Conservation (phyloP, 1,140 invertebrate species). For the Melanaphis sacchari region DNA sequence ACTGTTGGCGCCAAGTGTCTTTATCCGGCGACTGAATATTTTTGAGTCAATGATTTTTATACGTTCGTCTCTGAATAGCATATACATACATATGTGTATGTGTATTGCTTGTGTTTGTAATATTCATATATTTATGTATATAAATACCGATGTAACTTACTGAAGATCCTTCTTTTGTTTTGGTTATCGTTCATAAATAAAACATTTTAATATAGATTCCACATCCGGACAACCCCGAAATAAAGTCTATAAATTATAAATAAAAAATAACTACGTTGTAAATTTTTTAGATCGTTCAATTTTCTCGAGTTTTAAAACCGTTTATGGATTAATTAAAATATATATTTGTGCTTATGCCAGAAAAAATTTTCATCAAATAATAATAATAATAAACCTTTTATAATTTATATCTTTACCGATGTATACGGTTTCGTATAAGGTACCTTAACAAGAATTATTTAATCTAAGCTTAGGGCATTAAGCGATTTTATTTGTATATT, state of each 20-base stretch:
- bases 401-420: not conserved
- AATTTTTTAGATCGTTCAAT: not conserved
- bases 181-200: constrained; percentile 10
- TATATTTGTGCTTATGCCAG: not conserved
- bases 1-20: not conserved
- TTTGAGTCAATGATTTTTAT: constrained; percentile 30
- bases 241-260: not conserved
- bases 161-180: constrained; percentile 13
- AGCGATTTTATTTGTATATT: not conserved
- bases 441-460: not conserved
- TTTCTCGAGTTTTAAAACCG: not conserved
- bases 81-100: not conserved
- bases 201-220: not conserved
- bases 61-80: not conserved
- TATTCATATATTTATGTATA: not conserved
- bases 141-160: not conserved
- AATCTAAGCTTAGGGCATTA: not conserved
- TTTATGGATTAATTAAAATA: not conserved
- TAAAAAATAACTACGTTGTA: not conserved
- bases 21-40: constrained; percentile 16
- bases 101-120: not conserved
- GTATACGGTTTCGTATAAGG: not conserved
- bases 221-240: not conserved
- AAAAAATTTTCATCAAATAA: not conserved
- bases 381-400: not conserved